Evolutionary conservation across 2,113 vertebrate species (phyloP).

Genomic region (Mystacornis crossleyi): DNA sequence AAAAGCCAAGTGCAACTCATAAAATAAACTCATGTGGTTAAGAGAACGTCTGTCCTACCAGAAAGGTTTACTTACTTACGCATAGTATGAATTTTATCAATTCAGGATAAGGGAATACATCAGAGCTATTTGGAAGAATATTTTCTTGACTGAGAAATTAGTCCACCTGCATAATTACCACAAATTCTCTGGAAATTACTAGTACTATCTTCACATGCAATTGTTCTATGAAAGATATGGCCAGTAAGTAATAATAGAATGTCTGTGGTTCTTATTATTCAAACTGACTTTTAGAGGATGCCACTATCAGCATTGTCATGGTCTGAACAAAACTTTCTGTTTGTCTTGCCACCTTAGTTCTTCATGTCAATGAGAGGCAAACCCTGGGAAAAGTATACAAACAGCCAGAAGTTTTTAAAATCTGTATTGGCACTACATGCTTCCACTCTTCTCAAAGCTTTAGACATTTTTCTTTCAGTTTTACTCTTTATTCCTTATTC

Average conservation of each 20-base stretch:
- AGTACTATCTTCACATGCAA: not conserved
- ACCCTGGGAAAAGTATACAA: constrained; percentile 77
- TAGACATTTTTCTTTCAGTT: constrained; percentile 66
- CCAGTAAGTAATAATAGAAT: not conserved
- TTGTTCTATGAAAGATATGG: not conserved
- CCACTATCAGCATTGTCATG: not conserved
- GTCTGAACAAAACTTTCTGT: constrained; percentile 38
- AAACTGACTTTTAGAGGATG: not conserved
- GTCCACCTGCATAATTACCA: not conserved
- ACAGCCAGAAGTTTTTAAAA: constrained; percentile 72
- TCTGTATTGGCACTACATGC: constrained; percentile 52
- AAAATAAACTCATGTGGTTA: not conserved
- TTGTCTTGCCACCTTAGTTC: constrained; percentile 23
- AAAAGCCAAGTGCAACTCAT: not conserved
- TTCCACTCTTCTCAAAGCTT: constrained; percentile 51
- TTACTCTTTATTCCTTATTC: constrained; percentile 3
- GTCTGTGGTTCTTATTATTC: not conserved
- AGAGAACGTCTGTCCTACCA: not conserved
- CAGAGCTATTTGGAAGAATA: not conserved
- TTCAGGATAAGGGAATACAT: not conserved
- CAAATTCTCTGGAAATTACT: not conserved
- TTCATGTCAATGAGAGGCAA: constrained; percentile 43
- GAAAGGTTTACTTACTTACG: not conserved
- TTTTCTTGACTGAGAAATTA: not conserved
- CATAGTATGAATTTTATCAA: not conserved